phyloP scores from a whole-genome alignment of 2,113 vertebrate species.

The Lophius piscatorius region DNA sequence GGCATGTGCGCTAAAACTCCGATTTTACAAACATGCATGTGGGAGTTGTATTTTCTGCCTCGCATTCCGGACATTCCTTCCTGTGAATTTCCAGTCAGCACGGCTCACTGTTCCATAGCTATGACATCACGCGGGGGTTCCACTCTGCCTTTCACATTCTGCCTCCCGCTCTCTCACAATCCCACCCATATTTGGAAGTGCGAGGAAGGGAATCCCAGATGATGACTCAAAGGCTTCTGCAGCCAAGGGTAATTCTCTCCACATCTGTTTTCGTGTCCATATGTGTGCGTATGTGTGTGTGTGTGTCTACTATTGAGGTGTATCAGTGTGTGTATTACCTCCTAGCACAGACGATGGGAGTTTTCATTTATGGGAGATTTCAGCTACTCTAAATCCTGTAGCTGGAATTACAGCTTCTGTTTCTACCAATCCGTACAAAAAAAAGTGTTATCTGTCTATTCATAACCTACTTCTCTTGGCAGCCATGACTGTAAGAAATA shows the following conservation, averaged over 20 bases:
- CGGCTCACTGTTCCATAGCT: slow-evolving; percentile 60
- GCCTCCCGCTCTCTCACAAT: slow-evolving; percentile 63
- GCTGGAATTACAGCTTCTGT: slow-evolving; percentile 17
- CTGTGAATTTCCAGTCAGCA: slow-evolving; percentile 73
- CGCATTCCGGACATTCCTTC: slow-evolving; percentile 72
- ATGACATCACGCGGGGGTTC: slow-evolving; percentile 76
- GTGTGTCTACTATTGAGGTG: slow-evolving; percentile 36
- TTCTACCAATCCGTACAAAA: too few species aligned
- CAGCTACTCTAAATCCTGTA: too few species aligned
- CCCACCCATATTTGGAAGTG: slow-evolving; percentile 80
- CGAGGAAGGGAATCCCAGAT: slow-evolving; percentile 82
- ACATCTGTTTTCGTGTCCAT: slow-evolving; percentile 70
- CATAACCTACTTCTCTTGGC: slow-evolving; percentile 43
- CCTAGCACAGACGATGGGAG: slow-evolving; percentile 22
- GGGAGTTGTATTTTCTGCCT: slow-evolving; percentile 52
- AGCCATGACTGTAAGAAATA: slow-evolving; percentile 30
- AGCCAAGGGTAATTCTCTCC: slow-evolving; percentile 74
- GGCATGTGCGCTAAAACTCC: slow-evolving; percentile 24
- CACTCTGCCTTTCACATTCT: slow-evolving; percentile 67
- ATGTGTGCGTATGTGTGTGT: slow-evolving; percentile 27
- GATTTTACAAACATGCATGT: slow-evolving; percentile 52
- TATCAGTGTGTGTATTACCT: slow-evolving; percentile 39
- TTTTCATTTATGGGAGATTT: slow-evolving; percentile 29
- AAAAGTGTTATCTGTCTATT: slow-evolving; percentile 50
- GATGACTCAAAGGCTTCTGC: slow-evolving; percentile 72